These are phyloP conservation scores for Scyliorhinus canicula DNA, from an alignment of 2,797 vertebrate species.

Conservation along the genomic window DNA sequence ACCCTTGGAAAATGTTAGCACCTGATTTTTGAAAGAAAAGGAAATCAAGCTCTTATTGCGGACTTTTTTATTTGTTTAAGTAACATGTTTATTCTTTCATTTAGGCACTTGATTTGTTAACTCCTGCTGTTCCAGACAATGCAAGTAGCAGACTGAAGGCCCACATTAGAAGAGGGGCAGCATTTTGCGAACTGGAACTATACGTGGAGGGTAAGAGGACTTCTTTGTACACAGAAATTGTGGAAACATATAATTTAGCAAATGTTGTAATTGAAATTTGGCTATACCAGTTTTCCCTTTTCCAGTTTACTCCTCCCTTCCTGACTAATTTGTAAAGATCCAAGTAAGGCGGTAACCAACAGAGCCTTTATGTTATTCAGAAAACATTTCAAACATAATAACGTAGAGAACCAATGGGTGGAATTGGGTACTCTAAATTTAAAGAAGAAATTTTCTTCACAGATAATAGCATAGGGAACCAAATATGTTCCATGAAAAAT, in stretches of 20 bases:
- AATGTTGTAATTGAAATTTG: background rate
- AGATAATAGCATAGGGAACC: no score
- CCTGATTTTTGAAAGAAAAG: background rate
- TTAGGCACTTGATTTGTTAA: slow-evolving; percentile 81
- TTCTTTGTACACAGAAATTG: background rate
- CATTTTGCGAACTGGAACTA: slow-evolving; percentile 82
- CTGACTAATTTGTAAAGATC: background rate
- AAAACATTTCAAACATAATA: background rate
- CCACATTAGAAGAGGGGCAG: slow-evolving; percentile 74
- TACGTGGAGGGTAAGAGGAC: slow-evolving; percentile 73
- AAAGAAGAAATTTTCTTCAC: no score
- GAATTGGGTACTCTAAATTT: no score
- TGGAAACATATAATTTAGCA: background rate
- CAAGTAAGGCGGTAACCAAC: background rate
- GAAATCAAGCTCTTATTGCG: background rate
- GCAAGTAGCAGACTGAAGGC: slow-evolving; percentile 72
- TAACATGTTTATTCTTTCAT: slow-evolving; percentile 39
- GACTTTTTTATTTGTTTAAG: background rate
- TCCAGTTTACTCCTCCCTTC: background rate
- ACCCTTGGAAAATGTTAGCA: background rate
- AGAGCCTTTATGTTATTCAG: background rate
- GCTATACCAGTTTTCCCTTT: background rate
- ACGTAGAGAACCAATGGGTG: background rate
- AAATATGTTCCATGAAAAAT: background rate
- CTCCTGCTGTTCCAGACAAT: slow-evolving; percentile 74